Evolutionary conservation across 2,888 invertebrate species (phyloP).

Genomic region (Alloplasta piceator): DNA sequence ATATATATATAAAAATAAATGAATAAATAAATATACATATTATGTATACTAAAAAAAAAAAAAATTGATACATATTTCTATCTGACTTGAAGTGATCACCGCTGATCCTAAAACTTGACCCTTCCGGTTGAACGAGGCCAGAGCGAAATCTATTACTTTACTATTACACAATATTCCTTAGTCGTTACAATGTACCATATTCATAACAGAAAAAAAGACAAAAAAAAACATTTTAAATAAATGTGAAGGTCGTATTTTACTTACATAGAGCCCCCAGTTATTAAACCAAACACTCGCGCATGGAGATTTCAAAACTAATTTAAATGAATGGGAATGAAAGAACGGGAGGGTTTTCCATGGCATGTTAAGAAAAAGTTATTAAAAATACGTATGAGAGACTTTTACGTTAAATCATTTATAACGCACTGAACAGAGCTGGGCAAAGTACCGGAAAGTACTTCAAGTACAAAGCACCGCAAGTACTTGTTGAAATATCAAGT

Average conservation of each 20-base stretch:
- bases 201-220: conserved; percentile 76
- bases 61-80: conserved; percentile 60
- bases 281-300: too few species aligned
- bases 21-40: conserved; percentile 61
- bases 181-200: conserved; percentile 79
- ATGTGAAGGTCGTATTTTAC: conserved; percentile 67
- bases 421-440: too few species aligned
- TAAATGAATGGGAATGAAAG: too few species aligned
- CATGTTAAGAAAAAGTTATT: too few species aligned
- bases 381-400: too few species aligned
- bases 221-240: conserved; percentile 51
- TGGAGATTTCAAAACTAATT: too few species aligned
- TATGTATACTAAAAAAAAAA: conserved; percentile 57
- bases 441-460: too few species aligned
- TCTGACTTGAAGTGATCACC: conserved; percentile 65
- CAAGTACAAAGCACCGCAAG: too few species aligned
- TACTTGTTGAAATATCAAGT: too few species aligned
- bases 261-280: conserved; percentile 27
- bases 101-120: conserved; percentile 53
- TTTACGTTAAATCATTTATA: too few species aligned
- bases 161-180: conserved; percentile 76
- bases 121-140: conserved; percentile 67
- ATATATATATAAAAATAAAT: too few species aligned
- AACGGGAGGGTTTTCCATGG: too few species aligned
- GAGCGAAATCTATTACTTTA: conserved; percentile 66